Base-by-base conservation (phyloP, 2,797 vertebrate genomes). In the Eulemur coronatus region DNA sequence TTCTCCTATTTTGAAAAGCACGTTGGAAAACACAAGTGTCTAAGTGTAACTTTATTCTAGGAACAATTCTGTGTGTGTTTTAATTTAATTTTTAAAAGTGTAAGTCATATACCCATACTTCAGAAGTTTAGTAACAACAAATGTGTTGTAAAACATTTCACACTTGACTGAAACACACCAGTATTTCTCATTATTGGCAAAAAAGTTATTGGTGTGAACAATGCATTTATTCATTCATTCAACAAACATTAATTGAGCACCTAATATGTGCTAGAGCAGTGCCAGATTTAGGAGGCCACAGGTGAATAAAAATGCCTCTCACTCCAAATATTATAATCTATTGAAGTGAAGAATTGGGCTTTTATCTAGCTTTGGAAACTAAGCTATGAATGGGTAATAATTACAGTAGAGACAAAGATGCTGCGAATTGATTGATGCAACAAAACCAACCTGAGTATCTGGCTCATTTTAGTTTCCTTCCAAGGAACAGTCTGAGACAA, bases 41-140 rank as follows among this genome's bases (percentile, higher is more conserved):
- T 67, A 52, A 89, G 18, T 76, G 2, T 75, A 84, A 92, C 43
- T 89, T 86, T 78, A 73, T 65, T 61, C 69, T 5, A 84, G 33
- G 17, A 79, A 73, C 3, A 82, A 63, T 50, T 43, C 84, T 61
- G 9, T 63, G 2, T 78, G 90, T 81, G 24, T 70, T 72, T 89
- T 69, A 63, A 46, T 94, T 87, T 73, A 84, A 70, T n/a, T 90
- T 90, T 87, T 41, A 78, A 97, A 94, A 78, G 26, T 63, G 46
- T 90, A 84, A 82, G 76, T 67, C 15, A 92, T 78, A 65, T 30
- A 82, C 7, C 55, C 26, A 50, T 24, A 38, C 17, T 95, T 88
- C 57, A 92, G 65, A 86, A 92, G 78, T 43, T 69, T 90, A 87
- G 43, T 86, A 28, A 24, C 61, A 92, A 96, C 12, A 86, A 73